Evolutionary conservation across 1,140 invertebrate genomes (phyloP), one percentile per base, ranked within the genome.

Genomic region (Pseudomyrmex cubaensis): DNA sequence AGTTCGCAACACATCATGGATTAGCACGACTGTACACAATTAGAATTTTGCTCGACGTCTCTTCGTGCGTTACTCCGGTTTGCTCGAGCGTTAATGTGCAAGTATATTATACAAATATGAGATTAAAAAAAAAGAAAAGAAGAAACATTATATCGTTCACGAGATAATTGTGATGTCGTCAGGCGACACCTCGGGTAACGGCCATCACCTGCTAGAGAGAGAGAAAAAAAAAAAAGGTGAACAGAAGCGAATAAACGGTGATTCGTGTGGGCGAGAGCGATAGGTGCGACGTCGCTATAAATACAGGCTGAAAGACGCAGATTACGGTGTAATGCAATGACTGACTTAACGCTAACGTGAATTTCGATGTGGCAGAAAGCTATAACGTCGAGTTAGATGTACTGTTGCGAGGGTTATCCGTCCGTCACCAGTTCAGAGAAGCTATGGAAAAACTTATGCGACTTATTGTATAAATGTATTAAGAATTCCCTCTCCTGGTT

Each of bases 181-280:
- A 44, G 35, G 20, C 48, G 25, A 52, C 17, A 57, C 44, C 52
- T 77, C 46, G 4, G 66, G 22, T 82, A 62, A 74, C 83, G 56
- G 66, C 89, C 90, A 63, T 78, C 89, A 91, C 90, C 90, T 91
- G 90, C 63, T 86, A 69, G 63, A 70, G 54, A 88, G 85, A 89
- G n/a, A n/a, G n/a, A 54, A 73, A 61, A 70, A 44, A 88, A 86
- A 89, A 88, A 86, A 89, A 59, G 72, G 63, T 89, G 83, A 80
- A 90, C 86, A 66, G 67, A 88, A 86, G 85, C 75, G 48, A 70
- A 46, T 62, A 61, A 70, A 77, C n/a, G 13, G 52, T 73, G 61
- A 66, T 50, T 80, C 5, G 69, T 70, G 64, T 44, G 52, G 63
- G 63, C 35, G 66, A 80, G 56, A 80, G 83, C 69, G 52, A 78